Evolutionary conservation across 2,113 vertebrate species (phyloP).

Genomic region (Amphilophus citrinellus): DNA sequence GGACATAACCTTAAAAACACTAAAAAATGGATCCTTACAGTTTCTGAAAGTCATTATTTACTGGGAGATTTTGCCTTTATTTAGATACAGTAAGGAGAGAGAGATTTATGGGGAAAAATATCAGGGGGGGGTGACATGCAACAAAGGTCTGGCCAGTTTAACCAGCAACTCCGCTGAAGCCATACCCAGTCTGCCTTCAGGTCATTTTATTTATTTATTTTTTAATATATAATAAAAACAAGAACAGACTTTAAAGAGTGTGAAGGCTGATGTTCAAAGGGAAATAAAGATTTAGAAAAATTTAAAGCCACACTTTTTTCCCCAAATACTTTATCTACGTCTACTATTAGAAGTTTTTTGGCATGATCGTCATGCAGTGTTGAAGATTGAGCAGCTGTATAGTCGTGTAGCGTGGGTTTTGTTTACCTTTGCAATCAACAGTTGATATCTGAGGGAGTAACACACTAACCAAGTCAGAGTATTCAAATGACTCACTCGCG

Average conservation of each 20-base stretch:
- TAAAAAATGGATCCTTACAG: background rate
- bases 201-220: too few relatives aligned
- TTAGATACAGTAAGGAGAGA: background rate
- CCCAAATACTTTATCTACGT: background rate
- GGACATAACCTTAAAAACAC: background rate
- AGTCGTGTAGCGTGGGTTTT: conserved; percentile 30
- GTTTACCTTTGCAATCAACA: conserved; percentile 31
- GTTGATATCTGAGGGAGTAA: conserved; percentile 14
- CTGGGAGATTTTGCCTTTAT: background rate
- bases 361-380: conserved; percentile 7
- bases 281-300: background rate
- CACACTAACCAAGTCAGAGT: conserved; percentile 23
- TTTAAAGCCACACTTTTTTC: background rate
- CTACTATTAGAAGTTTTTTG: background rate
- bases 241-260: background rate
- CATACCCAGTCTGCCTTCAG: too few relatives aligned
- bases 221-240: background rate
- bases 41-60: background rate
- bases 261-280: background rate
- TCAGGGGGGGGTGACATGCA: too few relatives aligned
- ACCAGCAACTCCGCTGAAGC: too few relatives aligned
- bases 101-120: background rate
- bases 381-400: conserved; percentile 27
- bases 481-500: background rate
- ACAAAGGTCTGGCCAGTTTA: too few relatives aligned